Evolutionary conservation across 2,888 invertebrate genomes (phyloP), one percentile per base, ranked within the genome.

Genomic region (Branchipolynoe longqiensis): DNA sequence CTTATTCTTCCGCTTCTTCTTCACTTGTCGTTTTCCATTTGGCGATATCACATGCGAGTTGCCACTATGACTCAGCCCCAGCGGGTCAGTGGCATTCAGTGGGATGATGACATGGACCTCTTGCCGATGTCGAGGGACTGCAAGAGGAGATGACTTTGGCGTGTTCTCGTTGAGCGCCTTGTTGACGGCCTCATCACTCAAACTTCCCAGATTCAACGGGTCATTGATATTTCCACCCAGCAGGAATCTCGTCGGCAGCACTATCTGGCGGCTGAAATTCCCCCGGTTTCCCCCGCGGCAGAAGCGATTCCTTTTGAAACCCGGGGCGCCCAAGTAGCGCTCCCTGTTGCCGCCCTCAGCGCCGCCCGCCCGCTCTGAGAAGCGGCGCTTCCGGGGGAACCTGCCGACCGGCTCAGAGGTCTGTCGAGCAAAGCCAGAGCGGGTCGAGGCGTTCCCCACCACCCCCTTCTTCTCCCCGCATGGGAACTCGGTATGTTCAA

Each of bases 141-240:
- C 87, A 58, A 88, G 38, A 0, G 98, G 98, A 86, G 98, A 98
- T 41, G 97, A 97, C 91, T 97, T 96, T 83, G 98, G 98, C 25
- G 98, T 98, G 0, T 96, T 96, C n/a, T 97, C 96, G 94, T 97
- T 97, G 95, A 92, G 84, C 41, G 90, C 86, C 78, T 88, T 88
- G 41, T 91, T 91, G 18, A 91, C 88, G 58, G 85, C 91, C 85
- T 94, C 94, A 89, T 94, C 93, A 59, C 92, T 97, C 90, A 99
- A 95, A 92, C 98, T 98, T 92, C 97, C 98, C 87, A 99, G 94
- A 94, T 99, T 99, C 73, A 99, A 94, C 0, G 98, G 99, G 95
- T 99, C 99, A 89, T 96, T 96, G 89, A 98, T 98, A 94, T 98
- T 98, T 12, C 98, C 99, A 69, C 98, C 99, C 0, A 98, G 95